Base-by-base conservation (phyloP, 2,797 vertebrate species). In the Lepus oiostolus region DNA sequence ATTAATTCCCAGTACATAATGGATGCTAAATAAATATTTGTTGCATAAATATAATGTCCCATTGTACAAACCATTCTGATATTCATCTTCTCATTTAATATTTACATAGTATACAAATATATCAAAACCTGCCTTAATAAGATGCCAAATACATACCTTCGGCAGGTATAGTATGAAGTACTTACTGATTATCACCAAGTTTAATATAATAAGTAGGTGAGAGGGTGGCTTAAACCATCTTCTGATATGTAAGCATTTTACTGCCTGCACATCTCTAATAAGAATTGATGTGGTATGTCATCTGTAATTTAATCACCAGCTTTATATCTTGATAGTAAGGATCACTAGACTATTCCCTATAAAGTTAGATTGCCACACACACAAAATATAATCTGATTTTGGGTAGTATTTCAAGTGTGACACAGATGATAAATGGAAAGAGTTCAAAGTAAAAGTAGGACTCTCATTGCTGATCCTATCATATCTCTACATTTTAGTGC, bases 281-380 rank as follows among this genome's bases (percentile, higher is more conserved):
- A 98, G 98, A 98, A 98, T 96, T 98, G 98, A 98, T 98, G 98
- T 98, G 96, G 91, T 98, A 95, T 98, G 98, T 98, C 98, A 97
- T 98, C 97, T 98, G 96, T 98, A 98, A 98, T 98, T 98, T 98
- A 98, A 98, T 98, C 97, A 98, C 90, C 95, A 95, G 72, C 88
- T 94, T 98, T 98, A 98, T 95, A 98, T 98, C 98, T 98, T 98
- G 97, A 98, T 98, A 98, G 95, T 93, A 97, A 96, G 94, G 86
- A 96, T 98, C 95, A 95, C 89, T 97, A 97, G 94, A 96, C 91
- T 97, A 96, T 97, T 97, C 62, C 26, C 96, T 97, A 96, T 95
- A 95, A 98, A 98, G 96, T 95, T 91, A 97, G 96, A 97, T 98
- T 97, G 97, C 92, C 88, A 93, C 87, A 84, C 76, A 12, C 86